Base-by-base conservation (phyloP, 2,797 vertebrate species). In the Periophthalmus magnuspinnatus region DNA sequence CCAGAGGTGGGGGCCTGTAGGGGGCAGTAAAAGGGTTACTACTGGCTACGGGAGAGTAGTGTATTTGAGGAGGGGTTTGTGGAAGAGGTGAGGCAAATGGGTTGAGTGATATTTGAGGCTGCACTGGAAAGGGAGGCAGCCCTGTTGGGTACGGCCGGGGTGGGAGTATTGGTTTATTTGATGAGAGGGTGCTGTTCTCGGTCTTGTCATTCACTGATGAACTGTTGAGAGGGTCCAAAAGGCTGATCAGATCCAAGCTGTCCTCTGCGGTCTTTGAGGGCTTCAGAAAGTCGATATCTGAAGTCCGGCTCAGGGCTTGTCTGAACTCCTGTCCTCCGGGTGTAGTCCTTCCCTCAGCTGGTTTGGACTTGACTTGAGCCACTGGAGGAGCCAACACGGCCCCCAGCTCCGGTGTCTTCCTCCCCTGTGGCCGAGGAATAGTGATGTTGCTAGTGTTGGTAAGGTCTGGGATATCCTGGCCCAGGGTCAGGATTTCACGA, bases 351-450 rank as follows among this genome's bases (percentile, higher is more conserved):
- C 93, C 92, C 52, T 94, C 92, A 21, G 75, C 11, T 9, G 85
- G 0, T 1, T 89, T 92, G 4, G 86, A 84, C 22, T 95, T 91
- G 14, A 92, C 76, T 3, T 93, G 91, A 32, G 79, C 71, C 3
- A 75, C 59, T 0, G 95, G 95, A 0, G 96, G 95, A 0, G 93
- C 94, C 0, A 96, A 93, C 65, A 95, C 94, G 0, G 93, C 90
- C 11, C 96, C 95, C 33, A 96, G 88, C 72, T 98, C 96, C 0
- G 96, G 95, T 0, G 97, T 97, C 90, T 96, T 99, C 71, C 95
- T 94, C 28, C 96, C 96, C 0, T 94, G 97, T 0, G 97, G 97
- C 11, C 97, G 94, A 1, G 97, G 96, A 64, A 99, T 96, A 62
- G 96, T 97, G 83, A 98, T 97, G 85, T 90, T 96, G 21, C 93